Evolutionary conservation across 1,140 invertebrate genomes (phyloP).

Genomic region (Ephestia elutella): DNA sequence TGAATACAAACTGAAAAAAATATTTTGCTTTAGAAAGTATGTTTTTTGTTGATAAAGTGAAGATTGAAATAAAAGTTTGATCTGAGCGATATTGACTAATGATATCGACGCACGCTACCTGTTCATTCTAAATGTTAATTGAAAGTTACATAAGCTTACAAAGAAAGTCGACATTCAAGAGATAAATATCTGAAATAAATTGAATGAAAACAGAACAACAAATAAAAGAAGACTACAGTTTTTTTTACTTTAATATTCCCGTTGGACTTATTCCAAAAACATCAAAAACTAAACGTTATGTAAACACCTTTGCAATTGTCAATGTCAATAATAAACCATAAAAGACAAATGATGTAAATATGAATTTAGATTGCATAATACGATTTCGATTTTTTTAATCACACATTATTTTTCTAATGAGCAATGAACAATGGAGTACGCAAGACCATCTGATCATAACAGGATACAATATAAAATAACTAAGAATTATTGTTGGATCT

Average conservation of each 20-base stretch:
- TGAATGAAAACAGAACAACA: not conserved
- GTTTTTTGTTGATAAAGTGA: not conserved
- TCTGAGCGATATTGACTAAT: not conserved
- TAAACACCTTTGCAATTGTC: not conserved
- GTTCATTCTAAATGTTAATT: not conserved
- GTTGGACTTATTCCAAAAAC: constrained; percentile 27
- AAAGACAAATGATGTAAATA: not conserved
- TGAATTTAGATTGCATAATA: too few species aligned
- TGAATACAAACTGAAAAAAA: not conserved
- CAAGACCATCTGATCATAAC: too few species aligned
- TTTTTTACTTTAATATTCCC: constrained; percentile 27
- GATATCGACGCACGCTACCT: constrained; percentile 1
- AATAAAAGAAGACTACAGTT: not conserved
- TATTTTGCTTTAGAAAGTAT: not conserved
- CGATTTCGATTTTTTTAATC: too few species aligned
- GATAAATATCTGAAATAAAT: constrained; percentile 1
- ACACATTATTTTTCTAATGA: too few species aligned
- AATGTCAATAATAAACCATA: not conserved
- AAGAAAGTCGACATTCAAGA: constrained; percentile 7
- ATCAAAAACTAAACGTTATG: not conserved
- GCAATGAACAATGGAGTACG: too few species aligned
- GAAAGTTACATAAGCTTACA: constrained; percentile 4
- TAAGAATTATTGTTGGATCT: too few species aligned
- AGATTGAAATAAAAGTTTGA: not conserved
- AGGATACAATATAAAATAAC: too few species aligned